phyloP scores from a whole-genome alignment of 2,113 vertebrate genomes.

The Symphodus melops region DNA sequence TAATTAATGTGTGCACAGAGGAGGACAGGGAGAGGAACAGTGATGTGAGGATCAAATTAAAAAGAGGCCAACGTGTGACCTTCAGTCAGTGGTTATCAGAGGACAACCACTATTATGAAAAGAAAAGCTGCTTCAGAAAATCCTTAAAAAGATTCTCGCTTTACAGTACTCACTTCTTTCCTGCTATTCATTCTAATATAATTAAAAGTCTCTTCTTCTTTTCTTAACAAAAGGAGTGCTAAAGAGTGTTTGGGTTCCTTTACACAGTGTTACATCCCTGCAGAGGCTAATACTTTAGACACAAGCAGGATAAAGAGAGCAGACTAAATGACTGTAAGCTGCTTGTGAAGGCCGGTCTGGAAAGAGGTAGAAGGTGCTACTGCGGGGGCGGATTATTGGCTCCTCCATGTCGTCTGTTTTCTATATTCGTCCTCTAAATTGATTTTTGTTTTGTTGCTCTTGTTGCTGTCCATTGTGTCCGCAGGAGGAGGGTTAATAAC shows the following conservation, averaged over 20 bases:
- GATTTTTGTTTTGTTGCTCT: conserved; percentile 79
- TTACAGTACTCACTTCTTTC: conserved; percentile 4
- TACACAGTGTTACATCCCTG: conserved; percentile 33
- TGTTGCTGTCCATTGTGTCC: conserved; percentile 72
- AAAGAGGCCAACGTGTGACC: conserved; percentile 37
- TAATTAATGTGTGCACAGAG: conserved; percentile 38
- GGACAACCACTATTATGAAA: conserved; percentile 7
- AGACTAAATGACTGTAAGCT: conserved; percentile 52
- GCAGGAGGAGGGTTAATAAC: conserved; percentile 64
- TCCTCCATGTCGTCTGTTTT: conserved; percentile 61
- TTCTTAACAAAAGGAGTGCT: conserved; percentile 25
- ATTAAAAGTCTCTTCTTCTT: neutral
- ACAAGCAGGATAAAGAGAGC: neutral
- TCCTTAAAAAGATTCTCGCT: neutral
- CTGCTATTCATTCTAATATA: neutral
- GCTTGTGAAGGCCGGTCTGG: conserved; percentile 53
- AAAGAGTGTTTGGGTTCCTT: conserved; percentile 48
- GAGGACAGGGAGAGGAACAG: neutral
- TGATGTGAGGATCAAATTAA: conserved; percentile 46
- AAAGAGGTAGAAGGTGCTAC: conserved; percentile 51
- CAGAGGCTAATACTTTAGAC: conserved; percentile 58
- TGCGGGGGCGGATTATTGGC: conserved; percentile 63
- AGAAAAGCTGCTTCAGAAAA: conserved; percentile 9
- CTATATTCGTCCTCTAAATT: conserved; percentile 77
- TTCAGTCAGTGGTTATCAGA: conserved; percentile 27